A percentile compares a stretch with the other conserved stretches of the same genome.
Conservation (phyloP, 2,888 invertebrate genomes). For the Tetropium fuscum region DNA sequence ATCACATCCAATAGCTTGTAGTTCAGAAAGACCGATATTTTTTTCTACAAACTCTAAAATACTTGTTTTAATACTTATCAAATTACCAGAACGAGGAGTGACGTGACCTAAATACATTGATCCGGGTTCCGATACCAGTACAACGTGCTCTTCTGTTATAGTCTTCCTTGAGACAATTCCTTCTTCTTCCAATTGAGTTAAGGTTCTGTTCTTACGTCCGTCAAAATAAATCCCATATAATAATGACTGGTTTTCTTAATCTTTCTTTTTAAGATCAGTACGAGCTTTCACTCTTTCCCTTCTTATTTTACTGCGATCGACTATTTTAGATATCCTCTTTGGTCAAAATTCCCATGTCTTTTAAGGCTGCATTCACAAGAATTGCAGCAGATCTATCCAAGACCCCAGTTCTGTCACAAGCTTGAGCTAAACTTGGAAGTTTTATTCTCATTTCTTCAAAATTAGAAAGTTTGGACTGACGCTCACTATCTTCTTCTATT, state of each 20-base stretch:
- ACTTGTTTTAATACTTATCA: conserved; percentile 24
- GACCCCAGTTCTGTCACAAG: background rate
- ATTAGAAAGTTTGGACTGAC: too few species aligned
- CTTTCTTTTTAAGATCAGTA: background rate
- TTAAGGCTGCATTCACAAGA: background rate
- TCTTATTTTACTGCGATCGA: background rate
- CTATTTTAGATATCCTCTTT: conserved; percentile 26
- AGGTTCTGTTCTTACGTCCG: background rate
- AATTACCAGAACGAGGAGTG: conserved; percentile 20
- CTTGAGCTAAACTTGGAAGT: background rate
- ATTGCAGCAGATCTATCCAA: background rate
- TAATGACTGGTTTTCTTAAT: background rate
- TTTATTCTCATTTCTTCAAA: conserved; percentile 1
- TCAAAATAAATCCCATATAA: too few species aligned
- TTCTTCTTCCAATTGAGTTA: conserved; percentile 7
- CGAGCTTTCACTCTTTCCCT: background rate
- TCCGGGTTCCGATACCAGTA: conserved; percentile 28
- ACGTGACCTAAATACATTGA: conserved; percentile 27
- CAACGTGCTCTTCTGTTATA: background rate
- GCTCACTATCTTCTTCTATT: too few species aligned
- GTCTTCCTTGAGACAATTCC: background rate
- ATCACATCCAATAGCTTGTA: conserved; percentile 25
- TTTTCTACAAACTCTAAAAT: conserved; percentile 11
- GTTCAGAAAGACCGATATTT: conserved; percentile 17
- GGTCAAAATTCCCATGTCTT: conserved; percentile 4